Conservation (phyloP, 2,113 vertebrate genomes). For the Suncus etruscus region DNA sequence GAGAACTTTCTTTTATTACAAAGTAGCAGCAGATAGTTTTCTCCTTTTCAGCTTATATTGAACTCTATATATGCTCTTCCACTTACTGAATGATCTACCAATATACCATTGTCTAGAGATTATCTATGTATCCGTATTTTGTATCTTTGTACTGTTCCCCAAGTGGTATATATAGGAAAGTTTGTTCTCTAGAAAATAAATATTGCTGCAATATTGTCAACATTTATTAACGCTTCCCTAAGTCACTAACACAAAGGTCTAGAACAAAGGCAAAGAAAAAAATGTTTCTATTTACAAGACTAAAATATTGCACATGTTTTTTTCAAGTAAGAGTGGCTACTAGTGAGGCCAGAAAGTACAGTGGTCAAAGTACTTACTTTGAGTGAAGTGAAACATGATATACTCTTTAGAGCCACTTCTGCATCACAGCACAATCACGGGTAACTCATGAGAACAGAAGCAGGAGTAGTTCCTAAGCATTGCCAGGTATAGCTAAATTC, state of each 20-base stretch:
- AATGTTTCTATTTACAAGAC: neutral
- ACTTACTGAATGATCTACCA: neutral
- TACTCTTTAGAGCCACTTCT: too few species aligned
- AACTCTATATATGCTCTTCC: neutral
- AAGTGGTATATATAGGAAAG: constrained; percentile 42
- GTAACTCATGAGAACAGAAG: too few species aligned
- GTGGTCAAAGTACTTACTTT: too few species aligned
- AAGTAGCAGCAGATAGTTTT: neutral
- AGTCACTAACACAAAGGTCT: constrained; percentile 8
- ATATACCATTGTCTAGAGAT: neutral
- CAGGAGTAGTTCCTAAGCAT: too few species aligned
- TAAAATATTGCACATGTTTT: neutral
- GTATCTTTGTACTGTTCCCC: neutral
- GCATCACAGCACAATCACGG: too few species aligned
- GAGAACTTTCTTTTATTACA: constrained; percentile 12
- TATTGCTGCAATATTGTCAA: neutral
- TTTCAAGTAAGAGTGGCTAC: neutral
- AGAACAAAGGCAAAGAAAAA: constrained; percentile 5
- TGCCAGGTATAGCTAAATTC: too few species aligned
- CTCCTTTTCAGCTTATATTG: constrained; percentile 10
- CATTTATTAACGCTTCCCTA: constrained; percentile 9
- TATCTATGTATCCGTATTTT: neutral
- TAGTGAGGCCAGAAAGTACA: too few species aligned
- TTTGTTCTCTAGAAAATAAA: constrained; percentile 6
- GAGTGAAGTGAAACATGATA: too few species aligned